Conservation (phyloP, 2,113 vertebrate genomes). For the Cairina moschata region DNA sequence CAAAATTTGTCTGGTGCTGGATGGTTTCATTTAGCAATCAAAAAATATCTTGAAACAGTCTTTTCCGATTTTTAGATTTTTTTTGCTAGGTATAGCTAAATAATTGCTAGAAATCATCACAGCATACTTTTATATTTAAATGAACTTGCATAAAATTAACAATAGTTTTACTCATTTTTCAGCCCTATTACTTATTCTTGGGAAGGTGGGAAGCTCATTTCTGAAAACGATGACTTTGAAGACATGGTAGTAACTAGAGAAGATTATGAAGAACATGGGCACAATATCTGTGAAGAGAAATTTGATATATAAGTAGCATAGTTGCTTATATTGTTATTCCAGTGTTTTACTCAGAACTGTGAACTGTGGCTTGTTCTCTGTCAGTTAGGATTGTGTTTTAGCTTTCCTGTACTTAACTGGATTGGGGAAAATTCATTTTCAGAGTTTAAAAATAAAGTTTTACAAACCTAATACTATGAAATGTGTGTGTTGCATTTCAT, state of each 20-base stretch:
- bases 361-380: not conserved
- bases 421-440: slow-evolving; percentile 7
- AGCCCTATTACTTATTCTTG: slow-evolving; percentile 94
- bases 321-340: not conserved
- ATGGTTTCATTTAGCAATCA: not conserved
- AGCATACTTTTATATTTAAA: not conserved
- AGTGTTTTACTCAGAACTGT: slow-evolving; percentile 13
- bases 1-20: not conserved
- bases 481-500: not conserved
- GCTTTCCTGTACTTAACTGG: slow-evolving; percentile 53
- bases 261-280: slow-evolving; percentile 98
- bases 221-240: slow-evolving; percentile 94
- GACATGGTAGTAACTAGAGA: slow-evolving; percentile 96
- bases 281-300: slow-evolving; percentile 95
- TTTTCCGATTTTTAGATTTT: not conserved
- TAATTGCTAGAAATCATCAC: not conserved
- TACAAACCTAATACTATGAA: not conserved
- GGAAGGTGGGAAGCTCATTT: slow-evolving; percentile 96
- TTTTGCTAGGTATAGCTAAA: not conserved
- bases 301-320: slow-evolving; percentile 89
- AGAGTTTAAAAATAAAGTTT: slow-evolving; percentile 13
- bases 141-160: not conserved
- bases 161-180: slow-evolving; percentile 45
- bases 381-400: slow-evolving; percentile 52
- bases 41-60: not conserved